Percentiles rank a stretch among this genome's conserved stretches.
Evolutionary conservation across 1,140 invertebrate species (phyloP).

Genomic region (Plectrocnemia conspersa): DNA sequence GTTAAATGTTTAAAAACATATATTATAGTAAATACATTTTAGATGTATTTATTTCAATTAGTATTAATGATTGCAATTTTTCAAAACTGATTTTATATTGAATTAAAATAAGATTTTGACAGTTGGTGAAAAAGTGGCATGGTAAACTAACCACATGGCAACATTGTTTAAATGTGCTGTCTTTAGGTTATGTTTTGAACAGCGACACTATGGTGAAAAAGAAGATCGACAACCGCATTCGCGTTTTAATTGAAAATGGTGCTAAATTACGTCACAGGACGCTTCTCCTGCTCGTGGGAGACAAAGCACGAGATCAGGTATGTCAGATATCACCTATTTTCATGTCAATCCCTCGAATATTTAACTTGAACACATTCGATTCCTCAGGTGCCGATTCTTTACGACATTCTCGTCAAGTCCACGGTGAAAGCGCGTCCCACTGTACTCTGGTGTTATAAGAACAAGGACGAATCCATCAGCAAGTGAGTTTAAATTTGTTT

Average conservation of each 20-base stretch:
- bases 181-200: not conserved
- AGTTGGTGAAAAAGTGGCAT: no score
- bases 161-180: no score
- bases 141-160: no score
- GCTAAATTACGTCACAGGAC: conserved; percentile 82
- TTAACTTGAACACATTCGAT: not conserved
- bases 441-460: conserved; percentile 99
- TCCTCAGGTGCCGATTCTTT: conserved; percentile 83
- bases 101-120: no score
- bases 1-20: no score
- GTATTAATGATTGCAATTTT: no score
- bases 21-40: no score
- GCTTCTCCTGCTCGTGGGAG: conserved; percentile 92
- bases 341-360: not conserved
- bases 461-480: conserved; percentile 78
- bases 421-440: conserved; percentile 85
- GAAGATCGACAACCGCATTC: conserved; percentile 95
- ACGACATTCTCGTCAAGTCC: conserved; percentile 96
- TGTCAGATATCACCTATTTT: conserved; percentile 19
- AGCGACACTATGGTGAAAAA: conserved; percentile 71
- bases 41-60: no score
- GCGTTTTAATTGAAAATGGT: conserved; percentile 96
- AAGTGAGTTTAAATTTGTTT: conserved; percentile 54
- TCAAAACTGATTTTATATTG: no score
- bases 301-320: conserved; percentile 95